These are phyloP conservation scores for Drosophila subsilvestris DNA, from an alignment of 2,888 invertebrate genomes.

Conservation along the genomic window DNA sequence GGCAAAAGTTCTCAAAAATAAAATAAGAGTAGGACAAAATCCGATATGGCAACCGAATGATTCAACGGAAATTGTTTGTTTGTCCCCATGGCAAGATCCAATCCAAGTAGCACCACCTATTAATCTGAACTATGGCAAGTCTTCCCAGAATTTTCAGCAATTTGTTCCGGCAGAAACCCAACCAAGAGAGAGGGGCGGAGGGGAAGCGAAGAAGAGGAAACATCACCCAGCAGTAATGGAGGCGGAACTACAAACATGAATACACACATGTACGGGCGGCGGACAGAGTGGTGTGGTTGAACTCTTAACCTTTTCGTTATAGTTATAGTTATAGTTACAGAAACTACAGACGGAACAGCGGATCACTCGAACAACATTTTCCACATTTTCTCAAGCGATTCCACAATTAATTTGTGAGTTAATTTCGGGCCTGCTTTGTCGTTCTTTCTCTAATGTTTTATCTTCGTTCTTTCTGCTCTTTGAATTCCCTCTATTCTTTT, in stretches of 20 bases:
- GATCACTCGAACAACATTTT: conserved; percentile 25
- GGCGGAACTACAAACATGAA: conserved; percentile 22
- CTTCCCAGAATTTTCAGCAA: conserved; percentile 66
- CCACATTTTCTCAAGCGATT: conserved; percentile 18
- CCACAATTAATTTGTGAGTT: conserved; percentile 48
- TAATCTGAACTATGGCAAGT: conserved; percentile 34
- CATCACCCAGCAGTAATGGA: conserved; percentile 11
- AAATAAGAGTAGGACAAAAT: conserved; percentile 22
- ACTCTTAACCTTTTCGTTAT: conserved; percentile 48
- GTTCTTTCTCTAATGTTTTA: background rate
- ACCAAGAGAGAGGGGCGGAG: background rate
- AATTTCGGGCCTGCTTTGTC: conserved; percentile 32
- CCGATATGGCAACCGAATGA: conserved; percentile 45
- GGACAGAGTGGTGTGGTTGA: conserved; percentile 53
- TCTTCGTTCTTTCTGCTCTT: background rate
- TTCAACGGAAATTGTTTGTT: conserved; percentile 61
- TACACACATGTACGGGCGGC: background rate
- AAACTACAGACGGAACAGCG: background rate
- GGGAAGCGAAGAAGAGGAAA: conserved; percentile 10
- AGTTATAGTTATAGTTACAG: conserved; percentile 21
- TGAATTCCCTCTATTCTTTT: background rate
- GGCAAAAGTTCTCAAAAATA: conserved; percentile 46
- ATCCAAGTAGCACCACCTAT: conserved; percentile 22
- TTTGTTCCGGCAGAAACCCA: conserved; percentile 69
- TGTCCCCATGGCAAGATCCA: conserved; percentile 26